phyloP scores from a whole-genome alignment of 1,140 invertebrate species.

The Laodelphax striatellus region DNA sequence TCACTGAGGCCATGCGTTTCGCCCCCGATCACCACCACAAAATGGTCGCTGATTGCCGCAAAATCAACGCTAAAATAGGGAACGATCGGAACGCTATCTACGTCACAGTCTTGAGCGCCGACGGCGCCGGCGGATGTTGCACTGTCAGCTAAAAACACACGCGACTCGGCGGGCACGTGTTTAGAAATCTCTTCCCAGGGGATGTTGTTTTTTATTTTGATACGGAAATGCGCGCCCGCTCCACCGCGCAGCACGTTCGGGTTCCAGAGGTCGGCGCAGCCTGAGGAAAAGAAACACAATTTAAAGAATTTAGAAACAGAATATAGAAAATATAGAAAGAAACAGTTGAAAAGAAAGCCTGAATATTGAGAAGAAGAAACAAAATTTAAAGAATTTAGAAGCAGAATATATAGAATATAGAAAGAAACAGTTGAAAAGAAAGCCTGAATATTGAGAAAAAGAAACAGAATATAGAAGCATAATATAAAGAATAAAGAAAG shows the following conservation, averaged over 20 bases:
- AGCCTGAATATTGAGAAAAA: too few relatives aligned
- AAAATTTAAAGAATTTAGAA: background rate
- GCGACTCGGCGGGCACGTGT: slow-evolving; percentile 10
- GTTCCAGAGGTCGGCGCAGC: slow-evolving; percentile 82
- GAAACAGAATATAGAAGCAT: background rate
- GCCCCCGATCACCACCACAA: slow-evolving; percentile 69
- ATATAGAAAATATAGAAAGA: background rate
- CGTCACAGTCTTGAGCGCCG: slow-evolving; percentile 13
- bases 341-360: too few relatives aligned
- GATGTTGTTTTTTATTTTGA: slow-evolving; percentile 49
- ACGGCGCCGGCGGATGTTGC: background rate
- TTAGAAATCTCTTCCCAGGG: slow-evolving; percentile 48
- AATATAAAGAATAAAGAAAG: background rate
- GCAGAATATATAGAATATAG: background rate
- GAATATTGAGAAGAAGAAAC: slow-evolving; percentile 33
- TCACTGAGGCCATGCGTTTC: slow-evolving; percentile 75
- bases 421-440: too few relatives aligned
- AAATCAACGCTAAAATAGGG: slow-evolving; percentile 53
- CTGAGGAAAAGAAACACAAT: slow-evolving; percentile 34
- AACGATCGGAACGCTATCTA: slow-evolving; percentile 36
- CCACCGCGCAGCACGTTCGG: slow-evolving; percentile 72
- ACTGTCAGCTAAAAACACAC: background rate
- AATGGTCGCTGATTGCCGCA: slow-evolving; percentile 32
- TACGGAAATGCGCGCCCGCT: slow-evolving; percentile 70
- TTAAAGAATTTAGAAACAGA: background rate